Base-by-base conservation (phyloP, 2,113 vertebrate species). In the Meleagris gallopavo region DNA sequence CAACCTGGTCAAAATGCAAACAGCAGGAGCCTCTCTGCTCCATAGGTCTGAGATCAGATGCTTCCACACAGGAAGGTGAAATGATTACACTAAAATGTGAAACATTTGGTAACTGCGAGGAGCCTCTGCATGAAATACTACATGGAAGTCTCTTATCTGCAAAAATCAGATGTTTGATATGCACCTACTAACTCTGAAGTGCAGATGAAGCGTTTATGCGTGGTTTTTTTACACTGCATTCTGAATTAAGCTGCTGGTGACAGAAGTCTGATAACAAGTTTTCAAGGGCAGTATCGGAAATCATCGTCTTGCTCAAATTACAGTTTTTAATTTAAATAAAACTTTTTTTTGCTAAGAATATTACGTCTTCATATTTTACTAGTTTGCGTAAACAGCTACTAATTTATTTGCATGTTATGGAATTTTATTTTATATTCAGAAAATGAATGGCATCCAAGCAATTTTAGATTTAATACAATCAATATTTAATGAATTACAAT, bases 401-500 rank as follows among this genome's bases (percentile, higher is more conserved):
- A 73, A 81, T 12, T 69, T 90, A 88, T 95, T 93, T 94, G 21
- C 77, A 38, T 60, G 64, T 79, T 95, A 88, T 6, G 73, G 84
- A 77, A 61, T 83, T 95, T 95, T 88, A 50, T 92, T 95, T 95
- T 79, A 27, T 74, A 81, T 77, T 86, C 94, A 78, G 72, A 45
- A 94, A 93, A 92, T 55, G 30, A 94, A 81, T 94, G 92, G 27
- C 65, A 83, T 85, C 74, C 65, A 74, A 86, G 81, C 69, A 88
- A 81, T 90, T 86, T 83, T 58, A 73, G 64, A 69, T 95, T 91
- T 94, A 94, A 97, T 96, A 96, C 94, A 61, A 96, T 96, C 94
- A 96, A 94, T 96, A 96, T 95, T 97, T 96, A 97, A 96, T 96
- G 89, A 94, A 96, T 94, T 90, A 79, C 95, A 96, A 96, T 97